Evolutionary conservation across 1,140 invertebrate species (phyloP), one percentile per base, ranked within the genome.

Genomic region (Muscidifurax raptorellus): DNA sequence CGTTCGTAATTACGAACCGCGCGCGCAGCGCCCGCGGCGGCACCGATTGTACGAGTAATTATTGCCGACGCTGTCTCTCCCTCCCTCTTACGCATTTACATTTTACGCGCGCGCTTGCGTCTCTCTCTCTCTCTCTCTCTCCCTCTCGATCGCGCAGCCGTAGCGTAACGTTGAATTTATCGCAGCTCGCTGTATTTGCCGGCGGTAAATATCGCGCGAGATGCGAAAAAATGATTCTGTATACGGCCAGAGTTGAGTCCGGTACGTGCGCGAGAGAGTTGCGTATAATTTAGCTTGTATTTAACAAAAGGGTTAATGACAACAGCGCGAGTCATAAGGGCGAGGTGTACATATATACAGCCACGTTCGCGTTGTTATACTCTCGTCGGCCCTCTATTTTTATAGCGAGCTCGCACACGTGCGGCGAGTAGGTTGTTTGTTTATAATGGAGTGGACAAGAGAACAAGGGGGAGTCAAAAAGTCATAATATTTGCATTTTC

Each of bases 401-500:
- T 15, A 52, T 77, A 27, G 12, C 30, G 0, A 27, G 72, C 59
- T 40, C 18, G 22, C 18, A 36, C 18, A 7, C 10, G 71, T 36
- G 28, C 25, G 5, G 0, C 10, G 4, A 10, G 27, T n/a, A 30
- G 28, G 3, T 13, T 69, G 66, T 69, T 59, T 59, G 6, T 7
- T 59, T n/a, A n/a, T n/a, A 59, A 4, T 59, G 6, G 7, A 67
- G 64, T 13, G 28, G 25, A 1, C 66, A 0, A 6, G 5, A 40
- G 44, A 44, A 27, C 22, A 47, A 44, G 13, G 30, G 75, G 30
- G 32, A 80, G 44, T 80, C 78, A 80, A 80, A 80, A 80, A 80
- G 18, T 80, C 78, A 44, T 80, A 69, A 80, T 80, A 59, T 80
- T 80, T 80, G 64, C 59, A 80, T 80, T 80, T 44, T 27, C 10